Base-by-base conservation (phyloP, 2,797 vertebrate species). In the Hemitrygon akajei region DNA sequence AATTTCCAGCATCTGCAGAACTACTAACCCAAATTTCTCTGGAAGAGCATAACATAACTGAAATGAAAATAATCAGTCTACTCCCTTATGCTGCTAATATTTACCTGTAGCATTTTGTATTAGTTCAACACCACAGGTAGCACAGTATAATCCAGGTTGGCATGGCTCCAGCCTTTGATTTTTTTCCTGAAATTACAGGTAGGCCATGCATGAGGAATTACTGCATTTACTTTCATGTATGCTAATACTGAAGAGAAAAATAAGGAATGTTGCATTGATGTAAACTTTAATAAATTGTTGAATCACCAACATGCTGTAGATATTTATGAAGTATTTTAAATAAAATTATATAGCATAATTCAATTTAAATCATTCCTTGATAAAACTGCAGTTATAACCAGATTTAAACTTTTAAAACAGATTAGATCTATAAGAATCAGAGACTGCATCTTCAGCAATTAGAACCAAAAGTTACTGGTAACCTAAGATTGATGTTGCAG, bases 91-190 rank as follows among this genome's bases (percentile, higher is more conserved):
- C 89, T 73, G 34, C 37, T 93, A 87, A 69, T 91, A 95, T 89
- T 95, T 96, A 97, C 96, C 96, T 94, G 95, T 94, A 80, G 95
- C 95, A 94, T 95, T 94, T 82, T 95, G 95, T 92, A 97, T 95
- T 25, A 97, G 95, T 94, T 97, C 95, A 93, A 93, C 94, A 94
- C 95, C 95, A 95, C 96, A 97, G 25, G 94, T 30, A 94, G 94
- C 93, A 94, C 96, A 97, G 93, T 95, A 94, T 94, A 97, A 95
- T 95, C 95, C 96, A 94, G 94, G 93, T 94, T 94, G 95, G 95
- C 96, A 97, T n/a, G 93, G 95, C 30, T 93, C 94, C 86, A 63
- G 34, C n/a, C 89, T 71, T 92, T 92, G 34, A 2, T 73, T 92
- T 71, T 76, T n/a, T 69, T 30, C 69, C 91, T 93, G 91, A 76